These are phyloP conservation scores for Andrena minutula DNA, from an alignment of 2,888 invertebrate species.

Conservation along the genomic window DNA sequence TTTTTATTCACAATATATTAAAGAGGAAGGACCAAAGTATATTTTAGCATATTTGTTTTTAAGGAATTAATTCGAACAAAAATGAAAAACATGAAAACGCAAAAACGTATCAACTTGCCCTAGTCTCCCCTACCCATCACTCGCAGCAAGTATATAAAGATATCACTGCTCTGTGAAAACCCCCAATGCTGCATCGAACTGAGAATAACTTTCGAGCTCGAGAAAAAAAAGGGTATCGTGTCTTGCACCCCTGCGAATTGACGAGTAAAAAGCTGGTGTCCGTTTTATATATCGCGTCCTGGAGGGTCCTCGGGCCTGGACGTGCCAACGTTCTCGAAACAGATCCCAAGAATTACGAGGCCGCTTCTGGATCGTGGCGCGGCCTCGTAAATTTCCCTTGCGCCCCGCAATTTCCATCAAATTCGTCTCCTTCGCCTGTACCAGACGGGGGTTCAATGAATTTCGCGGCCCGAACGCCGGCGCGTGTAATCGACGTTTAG, in stretches of 20 bases:
- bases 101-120: too few relatives aligned
- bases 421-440: conserved; percentile 48
- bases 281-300: conserved; percentile 28
- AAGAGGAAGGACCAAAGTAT: too few relatives aligned
- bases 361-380: conserved; percentile 56
- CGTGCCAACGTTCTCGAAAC: conserved; percentile 41
- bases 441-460: conserved; percentile 60
- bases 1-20: too few relatives aligned
- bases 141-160: not conserved
- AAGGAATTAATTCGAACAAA: too few relatives aligned
- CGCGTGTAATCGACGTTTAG: conserved; percentile 51
- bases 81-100: too few relatives aligned
- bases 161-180: too few relatives aligned
- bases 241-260: not conserved
- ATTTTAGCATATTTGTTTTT: too few relatives aligned
- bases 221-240: not conserved
- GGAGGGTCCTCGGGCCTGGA: conserved; percentile 11
- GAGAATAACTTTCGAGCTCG: too few relatives aligned
- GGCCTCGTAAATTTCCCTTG: conserved; percentile 66
- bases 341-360: conserved; percentile 70
- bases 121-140: too few relatives aligned
- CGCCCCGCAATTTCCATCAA: conserved; percentile 61
- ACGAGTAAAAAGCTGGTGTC: not conserved
- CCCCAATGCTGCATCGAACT: too few relatives aligned
- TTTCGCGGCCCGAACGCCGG: conserved; percentile 41